Percentiles rank a stretch among this genome's conserved stretches.
phyloP scores from a whole-genome alignment of 2,797 vertebrate species.

The Rhabdophis nuchalis region DNA sequence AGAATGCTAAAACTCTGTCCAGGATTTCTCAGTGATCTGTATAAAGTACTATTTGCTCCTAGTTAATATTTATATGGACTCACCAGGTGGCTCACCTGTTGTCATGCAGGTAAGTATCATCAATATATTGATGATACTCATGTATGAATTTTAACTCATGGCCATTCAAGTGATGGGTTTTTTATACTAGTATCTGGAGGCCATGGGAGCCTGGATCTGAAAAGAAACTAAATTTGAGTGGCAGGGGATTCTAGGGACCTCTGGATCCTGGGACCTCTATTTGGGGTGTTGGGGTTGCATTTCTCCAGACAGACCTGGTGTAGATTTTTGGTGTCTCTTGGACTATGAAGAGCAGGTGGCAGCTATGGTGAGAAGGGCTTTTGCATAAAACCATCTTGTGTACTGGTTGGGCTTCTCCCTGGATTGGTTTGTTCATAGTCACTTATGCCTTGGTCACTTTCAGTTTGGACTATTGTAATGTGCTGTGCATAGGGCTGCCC shows the following conservation, averaged over 20 bases:
- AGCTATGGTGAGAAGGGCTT: neutral
- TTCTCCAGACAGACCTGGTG: neutral
- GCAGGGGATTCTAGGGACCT: neutral
- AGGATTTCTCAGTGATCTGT: neutral
- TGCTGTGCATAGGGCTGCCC: neutral
- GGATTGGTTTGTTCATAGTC: neutral
- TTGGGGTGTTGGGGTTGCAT: neutral
- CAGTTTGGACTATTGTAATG: neutral
- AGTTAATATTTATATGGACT: neutral
- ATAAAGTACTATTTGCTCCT: neutral
- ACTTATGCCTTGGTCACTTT: neutral
- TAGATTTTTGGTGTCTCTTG: neutral
- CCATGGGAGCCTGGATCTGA: neutral
- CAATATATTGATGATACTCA: neutral
- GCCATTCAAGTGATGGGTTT: neutral
- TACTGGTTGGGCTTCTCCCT: neutral
- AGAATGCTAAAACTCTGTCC: neutral
- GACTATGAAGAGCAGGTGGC: neutral
- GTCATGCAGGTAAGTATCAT: neutral
- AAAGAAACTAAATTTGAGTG: neutral
- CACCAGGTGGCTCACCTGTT: neutral
- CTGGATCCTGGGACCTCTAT: neutral
- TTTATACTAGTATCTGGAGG: neutral
- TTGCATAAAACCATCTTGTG: neutral
- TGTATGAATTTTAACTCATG: neutral